Base-by-base conservation (phyloP, 1,140 invertebrate species). In the Formica selysi region DNA sequence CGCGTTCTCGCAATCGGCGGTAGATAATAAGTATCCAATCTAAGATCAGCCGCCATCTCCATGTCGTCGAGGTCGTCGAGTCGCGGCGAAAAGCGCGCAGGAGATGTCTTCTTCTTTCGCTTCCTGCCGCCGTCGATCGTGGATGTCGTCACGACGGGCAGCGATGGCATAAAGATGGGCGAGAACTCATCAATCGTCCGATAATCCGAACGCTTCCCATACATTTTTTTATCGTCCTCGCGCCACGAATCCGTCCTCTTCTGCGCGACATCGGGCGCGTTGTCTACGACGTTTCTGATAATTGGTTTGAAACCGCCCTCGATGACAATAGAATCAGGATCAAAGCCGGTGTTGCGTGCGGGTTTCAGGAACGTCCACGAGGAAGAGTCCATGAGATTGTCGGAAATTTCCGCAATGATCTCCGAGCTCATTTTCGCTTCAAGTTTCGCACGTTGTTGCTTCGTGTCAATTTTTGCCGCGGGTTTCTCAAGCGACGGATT, bases 271-370 rank as follows among this genome's bases (percentile, higher is more conserved):
- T 93, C 92, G 1, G 89, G 81, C n/a, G 84, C 90, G 76, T 90
- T 54, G 94, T 93, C 89, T 0, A 89, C n/a, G 3, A 87, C 11
- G 22, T 96, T 96, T 22, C 96, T 95, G n/a, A 98, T 96, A 22
- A 98, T 98, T 1, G 98, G 97, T 81, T 97, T 97, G 90, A 98
- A 98, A 0, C 97, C 97, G 73, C 97, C 96, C 94, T 98, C 98
- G 48, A 98, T 97, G 0, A 98, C 96, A 19, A 98, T 97, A 0
- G 97, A 97, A 81, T 97, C 96, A 0, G 97, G 97, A 92, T 98
- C 96, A 91, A 98, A 98, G 0, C 97, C 98, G 4, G 96, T 97
- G 89, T 97, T 97, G 0, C 96, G 94, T 0, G 96, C 96, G 0
- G 92, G 91, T 38, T 92, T 93, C 48, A 92, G 68, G 7, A 74